Evolutionary conservation across 2,888 invertebrate genomes (phyloP).

Genomic region (Zeuzera pyrina): DNA sequence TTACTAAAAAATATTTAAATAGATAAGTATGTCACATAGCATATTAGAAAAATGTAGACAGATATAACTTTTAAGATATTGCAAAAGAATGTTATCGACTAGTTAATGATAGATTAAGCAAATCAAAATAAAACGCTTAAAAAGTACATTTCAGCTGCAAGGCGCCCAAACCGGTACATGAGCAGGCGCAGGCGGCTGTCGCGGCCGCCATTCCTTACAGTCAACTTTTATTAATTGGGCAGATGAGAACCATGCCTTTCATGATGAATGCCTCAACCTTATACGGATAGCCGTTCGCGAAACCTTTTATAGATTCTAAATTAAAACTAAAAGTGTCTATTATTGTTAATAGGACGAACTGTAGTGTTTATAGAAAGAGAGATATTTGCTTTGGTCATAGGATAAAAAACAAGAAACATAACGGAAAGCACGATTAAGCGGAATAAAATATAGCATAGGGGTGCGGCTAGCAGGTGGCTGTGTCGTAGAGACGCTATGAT

Average conservation of each 20-base stretch:
- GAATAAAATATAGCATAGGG: constrained; percentile 72
- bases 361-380: constrained; percentile 58
- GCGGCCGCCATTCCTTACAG: constrained; percentile 60
- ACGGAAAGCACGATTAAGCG: constrained; percentile 71
- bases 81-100: no score
- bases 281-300: constrained; percentile 63
- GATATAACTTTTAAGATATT: no score
- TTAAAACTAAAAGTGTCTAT: constrained; percentile 73
- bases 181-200: constrained; percentile 39
- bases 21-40: no score
- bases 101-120: constrained; percentile 33
- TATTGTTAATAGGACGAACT: constrained; percentile 65
- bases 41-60: no score
- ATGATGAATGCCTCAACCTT: constrained; percentile 67
- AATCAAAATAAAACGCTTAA: constrained; percentile 68
- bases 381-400: constrained; percentile 68
- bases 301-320: constrained; percentile 73
- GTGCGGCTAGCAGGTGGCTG: constrained; percentile 69
- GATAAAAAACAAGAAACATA: constrained; percentile 68
- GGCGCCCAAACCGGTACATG: constrained; percentile 53
- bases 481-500: constrained; percentile 32
- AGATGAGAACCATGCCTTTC: constrained; percentile 66
- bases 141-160: constrained; percentile 56
- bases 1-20: no score
- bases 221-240: constrained; percentile 73